Percentiles rank a stretch among this genome's conserved stretches.
These are phyloP conservation scores for Acanthosepion pharaonis DNA, from an alignment of 2,888 invertebrate genomes.

Conservation along the genomic window DNA sequence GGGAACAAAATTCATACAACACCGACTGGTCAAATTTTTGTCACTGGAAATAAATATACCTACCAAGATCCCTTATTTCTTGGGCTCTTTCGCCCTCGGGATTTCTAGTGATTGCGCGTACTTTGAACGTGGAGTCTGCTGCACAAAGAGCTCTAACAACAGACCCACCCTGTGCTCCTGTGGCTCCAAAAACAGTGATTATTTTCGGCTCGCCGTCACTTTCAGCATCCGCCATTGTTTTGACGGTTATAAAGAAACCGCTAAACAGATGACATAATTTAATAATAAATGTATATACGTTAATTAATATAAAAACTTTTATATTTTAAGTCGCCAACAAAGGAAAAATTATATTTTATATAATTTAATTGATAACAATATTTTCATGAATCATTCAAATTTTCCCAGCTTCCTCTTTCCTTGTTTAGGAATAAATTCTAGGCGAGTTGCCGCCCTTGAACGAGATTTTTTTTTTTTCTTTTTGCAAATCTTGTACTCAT, in stretches of 20 bases:
- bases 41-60: neutral
- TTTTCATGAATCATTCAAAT: neutral
- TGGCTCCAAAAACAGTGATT: slow-evolving; percentile 67
- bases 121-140: slow-evolving; percentile 61
- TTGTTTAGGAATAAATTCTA: neutral
- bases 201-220: neutral
- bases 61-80: slow-evolving; percentile 41
- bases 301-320: neutral
- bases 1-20: neutral
- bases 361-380: neutral
- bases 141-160: slow-evolving; percentile 64
- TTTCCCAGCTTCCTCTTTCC: neutral
- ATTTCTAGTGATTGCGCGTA: slow-evolving; percentile 51
- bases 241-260: neutral
- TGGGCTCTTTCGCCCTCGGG: slow-evolving; percentile 36
- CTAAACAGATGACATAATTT: neutral
- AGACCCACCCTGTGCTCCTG: slow-evolving; percentile 68
- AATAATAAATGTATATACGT: neutral
- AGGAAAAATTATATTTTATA: neutral
- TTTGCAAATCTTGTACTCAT: no score
- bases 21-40: neutral
- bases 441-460: neutral
- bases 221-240: neutral
- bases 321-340: neutral
- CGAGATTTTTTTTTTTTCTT: neutral